Evolutionary conservation across 2,888 invertebrate genomes (phyloP).

Genomic region (Amiota mariae): DNA sequence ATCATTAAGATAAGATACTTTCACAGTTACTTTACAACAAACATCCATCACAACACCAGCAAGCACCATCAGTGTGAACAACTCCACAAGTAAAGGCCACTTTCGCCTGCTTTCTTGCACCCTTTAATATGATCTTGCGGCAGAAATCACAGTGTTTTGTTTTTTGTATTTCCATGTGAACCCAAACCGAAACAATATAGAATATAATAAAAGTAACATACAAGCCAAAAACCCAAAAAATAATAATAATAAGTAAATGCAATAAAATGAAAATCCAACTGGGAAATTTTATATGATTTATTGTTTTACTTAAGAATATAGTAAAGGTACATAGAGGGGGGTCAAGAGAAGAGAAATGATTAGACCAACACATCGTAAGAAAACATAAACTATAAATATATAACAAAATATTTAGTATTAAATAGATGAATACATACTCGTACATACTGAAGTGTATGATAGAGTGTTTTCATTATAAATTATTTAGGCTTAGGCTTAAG

Average conservation of each 20-base stretch:
- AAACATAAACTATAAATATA: too few species aligned
- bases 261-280: slow-evolving; percentile 67
- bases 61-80: slow-evolving; percentile 13
- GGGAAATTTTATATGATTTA: slow-evolving; percentile 68
- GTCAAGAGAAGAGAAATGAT: not conserved
- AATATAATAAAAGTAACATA: slow-evolving; percentile 10
- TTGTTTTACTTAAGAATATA: slow-evolving; percentile 44
- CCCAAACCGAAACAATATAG: not conserved
- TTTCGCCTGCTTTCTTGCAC: too few species aligned
- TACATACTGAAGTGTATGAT: too few species aligned
- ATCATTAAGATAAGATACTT: slow-evolving; percentile 44
- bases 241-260: slow-evolving; percentile 63
- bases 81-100: too few species aligned
- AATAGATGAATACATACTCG: too few species aligned
- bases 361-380: not conserved
- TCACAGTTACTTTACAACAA: slow-evolving; percentile 15
- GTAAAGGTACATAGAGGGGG: not conserved
- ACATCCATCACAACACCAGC: slow-evolving; percentile 32
- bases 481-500: too few species aligned
- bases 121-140: too few species aligned
- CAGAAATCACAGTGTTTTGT: too few species aligned
- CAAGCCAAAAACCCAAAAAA: slow-evolving; percentile 15
- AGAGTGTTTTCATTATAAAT: too few species aligned
- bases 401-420: too few species aligned
- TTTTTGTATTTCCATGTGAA: not conserved